Conservation (phyloP, 64 coral and sea anemone species). For the Acropora yongei region DNA sequence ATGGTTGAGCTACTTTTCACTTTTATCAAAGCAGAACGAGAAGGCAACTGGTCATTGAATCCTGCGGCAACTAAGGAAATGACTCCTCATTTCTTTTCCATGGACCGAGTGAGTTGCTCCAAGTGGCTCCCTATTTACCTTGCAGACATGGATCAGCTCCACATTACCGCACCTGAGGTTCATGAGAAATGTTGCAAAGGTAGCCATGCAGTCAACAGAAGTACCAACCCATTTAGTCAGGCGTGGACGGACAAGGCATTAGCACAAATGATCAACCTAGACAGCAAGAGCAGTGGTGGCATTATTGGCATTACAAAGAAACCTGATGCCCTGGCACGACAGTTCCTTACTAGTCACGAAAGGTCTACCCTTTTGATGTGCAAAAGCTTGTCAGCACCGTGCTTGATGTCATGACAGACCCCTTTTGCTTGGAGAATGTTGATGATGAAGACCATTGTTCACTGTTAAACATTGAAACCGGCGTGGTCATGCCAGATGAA, state of each 20-base stretch:
- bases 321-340: too few species aligned
- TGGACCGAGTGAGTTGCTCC: constrained; percentile 40
- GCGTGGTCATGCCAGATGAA: constrained; percentile 1
- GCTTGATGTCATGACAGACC: not conserved
- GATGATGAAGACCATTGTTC: not conserved
- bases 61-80: too few species aligned
- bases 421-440: not conserved
- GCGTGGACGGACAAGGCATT: not conserved
- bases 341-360: not conserved
- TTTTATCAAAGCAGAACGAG: too few species aligned
- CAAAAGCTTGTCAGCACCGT: not conserved
- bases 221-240: not conserved
- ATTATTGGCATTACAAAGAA: too few species aligned
- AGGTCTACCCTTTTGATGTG: not conserved
- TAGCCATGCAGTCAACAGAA: not conserved
- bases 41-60: too few species aligned
- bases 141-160: too few species aligned
- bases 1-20: constrained; percentile 41
- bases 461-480: not conserved
- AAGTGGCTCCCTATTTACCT: not conserved
- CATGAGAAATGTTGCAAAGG: not conserved
- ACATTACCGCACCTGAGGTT: too few species aligned
- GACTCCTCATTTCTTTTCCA: not conserved
- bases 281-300: too few species aligned
- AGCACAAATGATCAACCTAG: not conserved